phyloP scores from a whole-genome alignment of 2,888 invertebrate genomes.

The Caenorhabditis macrosperma region DNA sequence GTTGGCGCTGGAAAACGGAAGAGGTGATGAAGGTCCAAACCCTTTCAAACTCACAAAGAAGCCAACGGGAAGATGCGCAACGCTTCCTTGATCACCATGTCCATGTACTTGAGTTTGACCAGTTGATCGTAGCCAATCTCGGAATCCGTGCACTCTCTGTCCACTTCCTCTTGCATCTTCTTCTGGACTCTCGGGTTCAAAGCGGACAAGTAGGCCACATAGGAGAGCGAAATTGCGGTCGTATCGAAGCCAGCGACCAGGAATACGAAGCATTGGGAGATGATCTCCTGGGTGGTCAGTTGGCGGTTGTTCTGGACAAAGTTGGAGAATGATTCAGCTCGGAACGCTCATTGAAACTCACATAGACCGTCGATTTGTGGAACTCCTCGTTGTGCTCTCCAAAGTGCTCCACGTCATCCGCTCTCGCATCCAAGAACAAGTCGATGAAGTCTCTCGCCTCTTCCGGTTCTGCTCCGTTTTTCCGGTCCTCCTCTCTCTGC shows the following conservation, averaged over 20 bases:
- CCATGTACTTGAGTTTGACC: constrained; percentile 64
- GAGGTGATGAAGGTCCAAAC: too few relatives aligned
- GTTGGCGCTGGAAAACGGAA: constrained; percentile 38
- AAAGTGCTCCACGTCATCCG: constrained; percentile 53
- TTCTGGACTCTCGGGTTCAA: constrained; percentile 78
- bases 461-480: constrained; percentile 40
- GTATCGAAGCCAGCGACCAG: constrained; percentile 83
- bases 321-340: not conserved
- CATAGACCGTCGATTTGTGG: constrained; percentile 24
- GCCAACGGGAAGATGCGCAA: constrained; percentile 63
- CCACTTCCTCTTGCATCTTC: constrained; percentile 61
- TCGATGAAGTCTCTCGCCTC: constrained; percentile 70
- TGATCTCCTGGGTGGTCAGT: constrained; percentile 75
- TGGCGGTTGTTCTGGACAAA: constrained; percentile 26
- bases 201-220: constrained; percentile 81
- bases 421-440: constrained; percentile 68
- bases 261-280: constrained; percentile 81
- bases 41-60: constrained; percentile 56
- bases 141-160: constrained; percentile 41
- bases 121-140: constrained; percentile 59
- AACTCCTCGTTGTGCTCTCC: constrained; percentile 25
- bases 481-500: constrained; percentile 45
- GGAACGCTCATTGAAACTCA: constrained; percentile 3
- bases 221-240: constrained; percentile 82
- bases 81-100: constrained; percentile 65